Conservation (phyloP, 2,797 vertebrate genomes). For the Periophthalmus magnuspinnatus region DNA sequence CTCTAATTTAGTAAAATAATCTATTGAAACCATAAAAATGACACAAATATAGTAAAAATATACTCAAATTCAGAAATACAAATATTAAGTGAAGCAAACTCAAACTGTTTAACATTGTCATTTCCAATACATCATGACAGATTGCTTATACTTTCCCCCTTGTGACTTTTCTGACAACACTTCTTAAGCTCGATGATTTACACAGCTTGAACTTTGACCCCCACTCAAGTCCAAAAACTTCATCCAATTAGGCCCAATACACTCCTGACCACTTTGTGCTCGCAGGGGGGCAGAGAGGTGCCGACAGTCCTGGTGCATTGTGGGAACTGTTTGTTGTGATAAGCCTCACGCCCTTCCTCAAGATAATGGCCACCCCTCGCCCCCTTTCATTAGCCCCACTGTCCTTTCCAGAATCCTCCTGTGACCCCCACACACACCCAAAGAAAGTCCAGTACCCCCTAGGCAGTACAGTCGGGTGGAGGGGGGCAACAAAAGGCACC, state of each 20-base stretch:
- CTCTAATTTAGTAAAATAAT: too few species aligned
- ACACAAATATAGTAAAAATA: too few species aligned
- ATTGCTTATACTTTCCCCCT: background rate
- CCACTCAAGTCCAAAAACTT: constrained; percentile 10
- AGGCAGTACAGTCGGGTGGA: background rate
- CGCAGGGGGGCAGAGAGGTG: background rate
- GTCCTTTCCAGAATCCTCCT: background rate
- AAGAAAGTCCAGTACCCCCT: background rate
- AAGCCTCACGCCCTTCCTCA: constrained; percentile 8
- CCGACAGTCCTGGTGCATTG: constrained; percentile 10
- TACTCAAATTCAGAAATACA: background rate
- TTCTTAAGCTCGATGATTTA: constrained; percentile 1
- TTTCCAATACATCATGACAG: background rate
- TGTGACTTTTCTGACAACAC: background rate
- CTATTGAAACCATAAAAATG: too few species aligned
- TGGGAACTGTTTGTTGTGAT: constrained; percentile 17
- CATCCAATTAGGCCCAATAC: constrained; percentile 2
- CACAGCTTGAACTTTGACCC: constrained; percentile 7
- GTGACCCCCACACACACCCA: background rate
- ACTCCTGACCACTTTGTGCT: too few species aligned
- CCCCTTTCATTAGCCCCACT: constrained; percentile 6
- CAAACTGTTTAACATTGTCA: too few species aligned
- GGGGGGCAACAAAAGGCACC: background rate
- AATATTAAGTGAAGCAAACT: too few species aligned
- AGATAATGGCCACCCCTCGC: background rate